Base-by-base conservation (phyloP, 2,797 vertebrate genomes). In the Denticeps clupeoides region DNA sequence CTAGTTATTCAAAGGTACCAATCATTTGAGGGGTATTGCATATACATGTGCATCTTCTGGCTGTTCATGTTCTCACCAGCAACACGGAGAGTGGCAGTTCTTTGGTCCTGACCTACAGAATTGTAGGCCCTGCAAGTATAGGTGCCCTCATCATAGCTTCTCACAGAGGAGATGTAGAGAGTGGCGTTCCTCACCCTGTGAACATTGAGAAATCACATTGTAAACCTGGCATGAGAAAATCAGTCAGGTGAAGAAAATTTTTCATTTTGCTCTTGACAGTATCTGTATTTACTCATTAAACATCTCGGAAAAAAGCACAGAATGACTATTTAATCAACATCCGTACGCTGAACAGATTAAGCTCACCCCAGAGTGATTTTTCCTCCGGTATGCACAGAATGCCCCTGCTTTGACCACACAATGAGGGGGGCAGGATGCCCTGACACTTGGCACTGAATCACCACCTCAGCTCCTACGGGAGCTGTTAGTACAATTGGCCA, bases 121-220 rank as follows among this genome's bases (percentile, higher is more conserved):
- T 80, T 87, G 51, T 74, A 65, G 4, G 79, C 82, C 27, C 77
- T 55, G 10, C 84, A 87, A 15, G 69, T 71, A 47, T 85, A 87
- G 29, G 47, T 38, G 2, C 83, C 84, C 49, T 83, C 78, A 35
- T 87, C 83, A 11, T 80, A 83, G 49, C 47, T 73, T 66, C 72
- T 70, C 46, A 68, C 73, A 1, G 82, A 81, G 52, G 76, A 73
- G 57, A 87, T 77, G 62, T 61, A 46, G 11, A 87, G 78, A 4
- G 73, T 85, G 19, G 77, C 50, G 22, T 85, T 85, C 61, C 59
- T 72, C 27, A 60, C 13, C 27, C 84, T 85, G 67, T 26, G 3
- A 32, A 38, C n/a, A 11, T 7, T 22, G 11, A 23, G 11, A 40
- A 19, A 38, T 15, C 3, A n/a, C 7, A 12, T 2, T 31, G 29